Evolutionary conservation across 1,140 invertebrate species (phyloP), one percentile per base, ranked within the genome.

Genomic region (Leptopilina clavipes): DNA sequence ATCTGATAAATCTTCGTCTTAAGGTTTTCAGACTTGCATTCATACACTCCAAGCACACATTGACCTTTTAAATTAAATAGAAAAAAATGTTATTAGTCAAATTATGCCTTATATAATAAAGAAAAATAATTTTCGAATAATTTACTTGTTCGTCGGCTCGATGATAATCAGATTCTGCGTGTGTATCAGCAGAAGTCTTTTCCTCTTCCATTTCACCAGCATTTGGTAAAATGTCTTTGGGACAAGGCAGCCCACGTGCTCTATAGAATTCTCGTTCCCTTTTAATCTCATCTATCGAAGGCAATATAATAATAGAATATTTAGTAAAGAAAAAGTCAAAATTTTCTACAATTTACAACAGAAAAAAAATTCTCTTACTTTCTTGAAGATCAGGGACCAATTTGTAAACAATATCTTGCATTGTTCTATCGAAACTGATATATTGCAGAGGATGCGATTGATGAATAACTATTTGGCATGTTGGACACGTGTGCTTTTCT

Each of bases 351-450:
- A 5, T 31, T 31, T 31, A 31, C 1, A 31, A 5, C 25, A 31
- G 5, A 31, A 31, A 31, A 31, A 31, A 31, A 31, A 54, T 25
- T 40, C 52, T 52, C 25, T 91, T 91, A 96, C 96, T 95, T 90
- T 96, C 95, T 91, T 98, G 96, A 79, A 98, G 91, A 86, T 97
- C 94, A 77, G 97, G 97, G 79, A 98, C 97, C 81, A 98, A 91
- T 93, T 99, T 99, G 91, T 98, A 99, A 71, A 99, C 98, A 90
- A 99, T 98, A 92, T 99, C 98, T 91, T 99, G 98, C 96, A 99
- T 97, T 76, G 98, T 99, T 82, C 98, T 93, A 91, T 99, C 98
- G 91, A 98, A 98, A 88, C 97, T 98, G 82, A 99, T 98, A 85
- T 99, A 98, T 85, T 98, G 96, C 52, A 99, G 91, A 14, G 98